Evolutionary conservation across 2,113 vertebrate genomes (phyloP), one percentile per base, ranked within the genome.

Genomic region (Orientallactaga bullata): DNA sequence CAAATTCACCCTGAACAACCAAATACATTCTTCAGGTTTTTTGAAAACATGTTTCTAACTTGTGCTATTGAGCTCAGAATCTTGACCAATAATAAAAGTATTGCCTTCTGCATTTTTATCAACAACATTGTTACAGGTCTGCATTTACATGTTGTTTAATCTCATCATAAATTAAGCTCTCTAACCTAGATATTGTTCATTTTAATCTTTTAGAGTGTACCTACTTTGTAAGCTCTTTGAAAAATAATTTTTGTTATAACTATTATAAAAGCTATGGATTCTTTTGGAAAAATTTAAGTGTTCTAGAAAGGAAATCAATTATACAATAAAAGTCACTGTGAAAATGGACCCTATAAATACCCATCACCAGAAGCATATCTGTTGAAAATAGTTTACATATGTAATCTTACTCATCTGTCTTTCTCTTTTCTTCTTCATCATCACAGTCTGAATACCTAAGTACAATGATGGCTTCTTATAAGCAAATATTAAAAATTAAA

Each of bases 281-380:
- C 24, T 82, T 17, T 20, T 68, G 76, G 28, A 61, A 89, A 85
- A 80, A 69, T 47, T 16, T 20, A 80, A 85, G 92, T 60, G 8
- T 32, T 94, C 96, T 9, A 73, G 17, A 84, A 91, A 42, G 55
- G 55, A 87, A 93, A 91, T 76, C 15, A 74, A 37, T 68, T 93
- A 84, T 90, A 61, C 58, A 61, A 37, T 26, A 72, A 58, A 93
- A 51, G 21, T 32, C 16, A 76, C 9, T 37, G 13, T 87, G 26
- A 60, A 51, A 72, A 66, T 24, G 3, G 20, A 20, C 7, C 58
- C 79, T 30, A 20, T 3, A 17, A 18, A 5, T 17, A 51, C 5
- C 35, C 65, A 47, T 63, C 21, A 16, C 55, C 18, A 60, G n/a
- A 76, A 72, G 18, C 17, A 35, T n/a, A 6, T 26, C n/a, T 42